Evolutionary conservation across 2,888 invertebrate genomes (phyloP).

Genomic region (Sinodicranocentrus sp.): DNA sequence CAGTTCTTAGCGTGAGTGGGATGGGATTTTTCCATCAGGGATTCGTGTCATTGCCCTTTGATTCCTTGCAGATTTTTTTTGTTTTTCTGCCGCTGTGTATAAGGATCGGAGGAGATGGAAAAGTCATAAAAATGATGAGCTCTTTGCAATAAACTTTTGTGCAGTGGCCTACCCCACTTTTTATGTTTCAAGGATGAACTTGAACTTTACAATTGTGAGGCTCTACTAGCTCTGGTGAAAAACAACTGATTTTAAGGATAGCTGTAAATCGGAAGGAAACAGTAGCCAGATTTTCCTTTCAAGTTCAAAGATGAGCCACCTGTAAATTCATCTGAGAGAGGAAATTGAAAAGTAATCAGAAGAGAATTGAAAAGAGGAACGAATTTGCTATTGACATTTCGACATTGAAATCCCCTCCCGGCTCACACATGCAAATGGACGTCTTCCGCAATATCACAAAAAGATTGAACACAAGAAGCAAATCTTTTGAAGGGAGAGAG

Average conservation of each 20-base stretch:
- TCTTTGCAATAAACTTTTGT: no score
- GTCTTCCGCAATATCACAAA: constrained; percentile 24
- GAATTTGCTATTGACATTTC: constrained; percentile 3
- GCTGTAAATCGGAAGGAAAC: constrained; percentile 6
- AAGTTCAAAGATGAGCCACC: constrained; percentile 35
- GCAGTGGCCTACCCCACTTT: no score
- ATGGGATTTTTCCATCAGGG: no score
- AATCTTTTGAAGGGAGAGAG: not conserved
- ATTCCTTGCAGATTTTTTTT: constrained; percentile 5
- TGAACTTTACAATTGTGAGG: no score
- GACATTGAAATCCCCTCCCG: not conserved
- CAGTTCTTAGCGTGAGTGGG: no score
- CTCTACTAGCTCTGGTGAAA: no score
- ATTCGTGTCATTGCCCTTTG: constrained; percentile 53
- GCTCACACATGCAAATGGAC: not conserved
- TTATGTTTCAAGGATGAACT: no score
- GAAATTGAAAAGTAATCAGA: not conserved
- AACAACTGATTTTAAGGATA: no score
- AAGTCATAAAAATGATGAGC: no score
- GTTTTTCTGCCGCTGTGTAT: no score
- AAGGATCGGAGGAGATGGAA: no score
- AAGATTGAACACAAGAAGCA: not conserved
- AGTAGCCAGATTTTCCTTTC: constrained; percentile 19
- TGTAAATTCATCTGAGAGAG: not conserved
- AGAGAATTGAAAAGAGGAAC: constrained; percentile 9